Base-by-base conservation (phyloP, 1,140 invertebrate species). In the Chrysomallon squamiferum region DNA sequence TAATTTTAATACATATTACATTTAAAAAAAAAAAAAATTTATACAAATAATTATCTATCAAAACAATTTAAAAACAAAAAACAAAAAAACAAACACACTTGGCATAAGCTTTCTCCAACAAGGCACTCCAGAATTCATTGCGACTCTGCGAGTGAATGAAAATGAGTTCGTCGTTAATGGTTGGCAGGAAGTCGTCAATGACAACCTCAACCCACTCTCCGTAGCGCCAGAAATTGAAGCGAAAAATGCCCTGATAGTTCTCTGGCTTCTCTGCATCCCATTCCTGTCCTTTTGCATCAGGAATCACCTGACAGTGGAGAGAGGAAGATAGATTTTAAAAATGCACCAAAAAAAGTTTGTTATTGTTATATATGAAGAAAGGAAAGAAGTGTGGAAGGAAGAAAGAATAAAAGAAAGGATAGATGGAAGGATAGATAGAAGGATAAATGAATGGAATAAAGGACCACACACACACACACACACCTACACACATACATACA, bases 61-160 rank as follows among this genome's bases (percentile, higher is more conserved):
- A n/a, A n/a, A n/a, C n/a, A n/a, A n/a, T n/a, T n/a, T n/a, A n/a
- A n/a, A n/a, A n/a, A n/a, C n/a, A n/a, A n/a, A n/a, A n/a, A n/a
- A n/a, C n/a, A n/a, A n/a, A n/a, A n/a, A n/a, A n/a, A n/a, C n/a
- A 50, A 35, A 74, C 77, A 72, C 72, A 84, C 82, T 87, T 87
- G 20, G 86, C 86, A 75, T 87, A 87, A 7, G 87, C 87, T 75
- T 88, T 88, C 73, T 88, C 87, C 20, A 88, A 58, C 1, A 88
- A 72, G 3, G 87, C 82, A 18, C 85, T 80, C 88, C 88, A 88
- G 70, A 88, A 88, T 75, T 88, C 88, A 41, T 78, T 80, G 0
- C 79, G 68, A 59, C 84, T 77, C 0, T 78, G 72, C 30, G 85
- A 85, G 15, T 79, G 72, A 20, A 84, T 84, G 72, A 84, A 87